Conservation (phyloP, 1,140 invertebrate genomes). For the Heliconius hermathena region DNA sequence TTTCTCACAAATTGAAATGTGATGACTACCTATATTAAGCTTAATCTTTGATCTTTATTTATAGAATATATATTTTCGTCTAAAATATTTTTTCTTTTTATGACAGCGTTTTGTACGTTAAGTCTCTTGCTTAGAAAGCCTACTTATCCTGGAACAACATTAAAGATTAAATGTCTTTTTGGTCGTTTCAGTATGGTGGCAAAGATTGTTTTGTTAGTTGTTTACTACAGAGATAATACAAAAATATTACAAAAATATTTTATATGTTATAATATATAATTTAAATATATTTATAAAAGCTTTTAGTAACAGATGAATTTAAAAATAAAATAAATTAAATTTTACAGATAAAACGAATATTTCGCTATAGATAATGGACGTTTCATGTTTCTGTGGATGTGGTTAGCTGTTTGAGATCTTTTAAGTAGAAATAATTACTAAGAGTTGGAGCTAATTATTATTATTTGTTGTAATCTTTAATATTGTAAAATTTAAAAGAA, state of each 20-base stretch:
- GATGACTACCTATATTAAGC: conserved; percentile 16
- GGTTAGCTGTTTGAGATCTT: conserved; percentile 8
- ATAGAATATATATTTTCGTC: not conserved
- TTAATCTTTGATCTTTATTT: conserved; percentile 9
- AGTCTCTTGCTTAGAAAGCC: too few species aligned
- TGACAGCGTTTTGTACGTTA: not conserved
- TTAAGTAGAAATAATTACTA: not conserved
- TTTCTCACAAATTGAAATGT: conserved; percentile 20
- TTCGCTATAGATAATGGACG: conserved; percentile 42
- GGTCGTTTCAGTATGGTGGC: too few species aligned
- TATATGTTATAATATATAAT: not conserved
- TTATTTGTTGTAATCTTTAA: not conserved
- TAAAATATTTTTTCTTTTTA: not conserved
- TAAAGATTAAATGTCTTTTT: too few species aligned
- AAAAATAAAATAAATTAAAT: conserved; percentile 36
- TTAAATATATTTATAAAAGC: conserved; percentile 18
- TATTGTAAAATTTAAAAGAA: too few species aligned
- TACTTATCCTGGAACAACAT: too few species aligned
- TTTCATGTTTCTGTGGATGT: conserved; percentile 40
- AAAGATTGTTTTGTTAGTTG: too few species aligned
- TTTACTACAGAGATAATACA: too few species aligned
- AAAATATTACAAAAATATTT: too few species aligned
- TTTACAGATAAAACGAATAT: conserved; percentile 33
- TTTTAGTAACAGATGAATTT: conserved; percentile 4
- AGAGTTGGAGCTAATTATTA: not conserved